These are phyloP conservation scores for Gnathonemus echidnorhynchus DNA, from an alignment of 2,113 vertebrate genomes.

Conservation along the genomic window DNA sequence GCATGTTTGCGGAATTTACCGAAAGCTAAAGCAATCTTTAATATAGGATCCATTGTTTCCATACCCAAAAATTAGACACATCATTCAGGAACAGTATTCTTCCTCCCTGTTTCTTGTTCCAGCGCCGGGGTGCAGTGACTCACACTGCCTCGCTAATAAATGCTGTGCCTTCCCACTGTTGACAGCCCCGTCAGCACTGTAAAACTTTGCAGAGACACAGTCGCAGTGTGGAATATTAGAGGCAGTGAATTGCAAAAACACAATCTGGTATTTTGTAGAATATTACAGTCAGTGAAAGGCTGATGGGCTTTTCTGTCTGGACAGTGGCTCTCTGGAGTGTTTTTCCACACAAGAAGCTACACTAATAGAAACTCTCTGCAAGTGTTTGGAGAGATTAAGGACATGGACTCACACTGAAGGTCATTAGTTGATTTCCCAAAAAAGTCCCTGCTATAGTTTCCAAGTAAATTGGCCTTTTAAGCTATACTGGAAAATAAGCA, in stretches of 20 bases:
- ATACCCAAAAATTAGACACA: not conserved
- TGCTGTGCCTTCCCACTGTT: not conserved
- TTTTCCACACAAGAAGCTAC: not conserved
- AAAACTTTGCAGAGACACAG: not conserved
- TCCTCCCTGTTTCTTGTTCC: not conserved
- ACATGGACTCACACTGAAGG: not conserved
- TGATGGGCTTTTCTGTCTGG: not conserved
- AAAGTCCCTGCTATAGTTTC: not conserved
- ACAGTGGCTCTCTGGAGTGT: not conserved
- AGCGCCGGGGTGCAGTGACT: not conserved
- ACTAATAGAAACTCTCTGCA: not conserved
- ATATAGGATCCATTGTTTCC: not conserved
- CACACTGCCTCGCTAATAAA: not conserved
- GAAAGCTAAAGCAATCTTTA: not conserved
- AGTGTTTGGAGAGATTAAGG: not conserved
- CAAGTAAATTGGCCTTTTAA: not conserved
- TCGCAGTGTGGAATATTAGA: not conserved
- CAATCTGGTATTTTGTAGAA: not conserved
- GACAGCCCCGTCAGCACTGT: not conserved
- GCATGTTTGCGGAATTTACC: not conserved
- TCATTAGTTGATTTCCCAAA: not conserved
- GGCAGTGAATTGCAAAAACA: not conserved
- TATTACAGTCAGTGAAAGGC: not conserved
- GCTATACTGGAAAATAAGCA: not conserved
- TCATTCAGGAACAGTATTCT: not conserved